These are phyloP conservation scores for Crossocerus cetratus DNA, from an alignment of 2,888 invertebrate species.

Conservation along the genomic window DNA sequence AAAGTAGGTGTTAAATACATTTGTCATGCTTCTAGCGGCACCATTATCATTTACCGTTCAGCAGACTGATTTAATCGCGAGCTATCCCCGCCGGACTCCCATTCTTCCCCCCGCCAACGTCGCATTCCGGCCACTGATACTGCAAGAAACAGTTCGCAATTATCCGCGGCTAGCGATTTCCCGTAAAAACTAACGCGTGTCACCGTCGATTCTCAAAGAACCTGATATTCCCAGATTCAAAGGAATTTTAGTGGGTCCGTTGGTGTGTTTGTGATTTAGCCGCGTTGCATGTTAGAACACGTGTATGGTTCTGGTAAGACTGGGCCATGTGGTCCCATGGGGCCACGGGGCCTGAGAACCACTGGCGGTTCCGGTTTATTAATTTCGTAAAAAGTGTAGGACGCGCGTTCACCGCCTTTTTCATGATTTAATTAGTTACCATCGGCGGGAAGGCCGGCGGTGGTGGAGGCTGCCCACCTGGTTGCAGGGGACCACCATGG, in stretches of 20 bases:
- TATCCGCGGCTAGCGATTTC: too few relatives aligned
- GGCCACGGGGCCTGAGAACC: constrained; percentile 36
- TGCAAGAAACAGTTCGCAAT: too few relatives aligned
- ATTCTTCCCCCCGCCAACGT: too few relatives aligned
- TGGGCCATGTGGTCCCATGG: not conserved
- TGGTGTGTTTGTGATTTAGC: too few relatives aligned
- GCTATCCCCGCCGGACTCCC: too few relatives aligned
- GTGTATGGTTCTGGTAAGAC: too few relatives aligned
- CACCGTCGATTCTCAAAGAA: too few relatives aligned
- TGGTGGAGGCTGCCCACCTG: constrained; percentile 51
- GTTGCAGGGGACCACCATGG: constrained; percentile 57
- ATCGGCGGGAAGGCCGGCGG: constrained; percentile 30
- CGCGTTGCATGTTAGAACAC: too few relatives aligned
- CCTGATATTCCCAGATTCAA: too few relatives aligned
- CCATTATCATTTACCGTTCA: constrained; percentile 6
- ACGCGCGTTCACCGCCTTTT: constrained; percentile 59
- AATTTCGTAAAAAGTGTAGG: constrained; percentile 57
- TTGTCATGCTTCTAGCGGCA: constrained; percentile 38
- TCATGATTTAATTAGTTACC: constrained; percentile 63
- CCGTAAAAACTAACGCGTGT: too few relatives aligned
- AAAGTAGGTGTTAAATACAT: constrained; percentile 50
- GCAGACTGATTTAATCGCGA: not conserved
- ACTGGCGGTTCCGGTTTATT: constrained; percentile 61
- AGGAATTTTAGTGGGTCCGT: too few relatives aligned
- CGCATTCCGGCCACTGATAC: too few relatives aligned